Evolutionary conservation across 2,113 vertebrate species (phyloP).

Genomic region (Piaya cayana): DNA sequence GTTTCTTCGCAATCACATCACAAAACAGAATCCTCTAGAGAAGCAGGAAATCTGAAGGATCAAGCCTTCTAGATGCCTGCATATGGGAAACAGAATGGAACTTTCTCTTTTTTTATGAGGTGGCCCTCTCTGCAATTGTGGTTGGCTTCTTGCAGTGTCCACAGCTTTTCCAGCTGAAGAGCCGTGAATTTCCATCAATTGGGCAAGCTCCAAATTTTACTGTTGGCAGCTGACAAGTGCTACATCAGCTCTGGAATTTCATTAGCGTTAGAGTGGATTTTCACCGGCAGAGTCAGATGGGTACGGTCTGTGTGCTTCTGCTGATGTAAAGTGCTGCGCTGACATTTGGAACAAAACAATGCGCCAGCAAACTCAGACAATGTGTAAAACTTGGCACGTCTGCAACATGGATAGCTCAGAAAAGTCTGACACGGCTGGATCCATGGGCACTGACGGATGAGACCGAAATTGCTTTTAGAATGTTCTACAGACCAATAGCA

Average conservation of each 20-base stretch:
- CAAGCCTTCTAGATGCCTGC: not conserved
- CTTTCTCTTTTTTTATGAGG: not conserved
- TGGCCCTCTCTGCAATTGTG: not conserved
- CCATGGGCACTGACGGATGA: not conserved
- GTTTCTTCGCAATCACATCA: not conserved
- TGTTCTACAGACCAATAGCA: not conserved
- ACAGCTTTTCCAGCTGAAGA: slow-evolving; percentile 14
- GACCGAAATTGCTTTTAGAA: not conserved
- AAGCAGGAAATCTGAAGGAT: not conserved
- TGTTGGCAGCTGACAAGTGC: slow-evolving; percentile 4
- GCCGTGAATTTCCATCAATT: not conserved
- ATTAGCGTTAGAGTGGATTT: not conserved
- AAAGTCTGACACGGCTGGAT: not conserved
- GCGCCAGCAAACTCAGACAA: not conserved
- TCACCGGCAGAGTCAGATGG: not conserved
- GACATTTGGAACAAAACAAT: not conserved
- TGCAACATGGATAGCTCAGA: not conserved
- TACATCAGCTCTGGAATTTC: slow-evolving; percentile 1
- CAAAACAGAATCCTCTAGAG: not conserved
- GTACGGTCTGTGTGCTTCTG: not conserved
- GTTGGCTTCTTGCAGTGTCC: not conserved
- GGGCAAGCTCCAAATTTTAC: not conserved
- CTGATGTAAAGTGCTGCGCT: not conserved
- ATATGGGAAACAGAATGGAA: not conserved
- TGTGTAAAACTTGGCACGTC: not conserved